phyloP scores from a whole-genome alignment of 2,888 invertebrate species.

The Calephelis perditalis region DNA sequence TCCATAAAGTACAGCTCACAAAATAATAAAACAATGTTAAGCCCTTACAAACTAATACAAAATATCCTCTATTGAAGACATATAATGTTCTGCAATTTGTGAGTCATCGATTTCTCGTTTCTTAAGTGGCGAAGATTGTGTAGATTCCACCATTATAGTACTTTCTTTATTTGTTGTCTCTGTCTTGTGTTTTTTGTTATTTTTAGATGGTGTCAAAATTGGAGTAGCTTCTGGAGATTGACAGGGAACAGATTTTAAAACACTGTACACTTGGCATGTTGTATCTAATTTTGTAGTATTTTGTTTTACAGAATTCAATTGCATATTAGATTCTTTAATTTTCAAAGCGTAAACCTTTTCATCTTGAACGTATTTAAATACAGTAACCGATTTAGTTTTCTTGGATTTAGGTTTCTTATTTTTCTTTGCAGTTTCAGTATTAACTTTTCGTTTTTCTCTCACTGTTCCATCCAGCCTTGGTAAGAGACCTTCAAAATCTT shows the following conservation, averaged over 20 bases:
- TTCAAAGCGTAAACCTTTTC: constrained; percentile 51
- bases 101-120: constrained; percentile 48
- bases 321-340: constrained; percentile 43
- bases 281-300: constrained; percentile 30
- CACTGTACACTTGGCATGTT: constrained; percentile 48
- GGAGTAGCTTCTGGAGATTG: constrained; percentile 42
- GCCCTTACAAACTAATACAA: constrained; percentile 17
- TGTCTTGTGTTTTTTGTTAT: constrained; percentile 41
- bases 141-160: constrained; percentile 26
- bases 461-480: constrained; percentile 27
- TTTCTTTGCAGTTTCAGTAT: constrained; percentile 22
- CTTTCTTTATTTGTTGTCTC: constrained; percentile 32
- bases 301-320: constrained; percentile 22
- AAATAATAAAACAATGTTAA: too few species aligned
- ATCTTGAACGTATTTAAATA: constrained; percentile 49
- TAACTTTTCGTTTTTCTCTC: constrained; percentile 36
- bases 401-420: constrained; percentile 33
- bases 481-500: constrained; percentile 29
- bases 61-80: constrained; percentile 51
- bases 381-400: constrained; percentile 40
- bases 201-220: constrained; percentile 38
- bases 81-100: constrained; percentile 47
- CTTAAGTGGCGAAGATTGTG: constrained; percentile 34
- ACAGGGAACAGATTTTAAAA: constrained; percentile 49
- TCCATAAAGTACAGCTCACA: too few species aligned